A percentile compares a stretch with the other conserved stretches of the same genome.
phyloP scores from a whole-genome alignment of 2,113 vertebrate species.

The Acrocephalus arundinaceus region DNA sequence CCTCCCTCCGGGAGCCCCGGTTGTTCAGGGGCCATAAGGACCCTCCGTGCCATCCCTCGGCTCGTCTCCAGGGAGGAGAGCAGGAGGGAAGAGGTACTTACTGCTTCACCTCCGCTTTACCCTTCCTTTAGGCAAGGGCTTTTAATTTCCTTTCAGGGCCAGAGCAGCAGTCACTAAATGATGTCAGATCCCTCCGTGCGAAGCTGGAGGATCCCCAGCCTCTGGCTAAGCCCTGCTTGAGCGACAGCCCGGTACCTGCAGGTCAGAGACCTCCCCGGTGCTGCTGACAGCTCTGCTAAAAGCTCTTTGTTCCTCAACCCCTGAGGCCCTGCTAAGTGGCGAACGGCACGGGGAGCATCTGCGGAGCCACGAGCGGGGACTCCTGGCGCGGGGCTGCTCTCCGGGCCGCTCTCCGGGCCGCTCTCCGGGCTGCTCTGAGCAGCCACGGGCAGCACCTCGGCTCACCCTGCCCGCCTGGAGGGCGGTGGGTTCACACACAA shows the following conservation, averaged over 20 bases:
- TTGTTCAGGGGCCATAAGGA: neutral
- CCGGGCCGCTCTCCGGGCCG: neutral
- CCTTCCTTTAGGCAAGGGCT: neutral
- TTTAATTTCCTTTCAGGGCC: conserved; percentile 42
- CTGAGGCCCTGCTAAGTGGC: neutral
- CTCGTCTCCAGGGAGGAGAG: neutral
- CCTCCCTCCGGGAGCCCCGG: neutral
- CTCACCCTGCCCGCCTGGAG: neutral
- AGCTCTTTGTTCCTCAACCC: conserved; percentile 45
- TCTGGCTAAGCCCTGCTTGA: conserved; percentile 1
- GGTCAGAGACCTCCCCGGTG: conserved; percentile 33
- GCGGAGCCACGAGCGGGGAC: neutral
- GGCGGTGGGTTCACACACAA: neutral
- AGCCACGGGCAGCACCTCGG: fast-evolving
- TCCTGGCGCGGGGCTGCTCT: neutral
- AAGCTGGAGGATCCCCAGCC: conserved; percentile 7
- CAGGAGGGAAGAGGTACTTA: neutral
- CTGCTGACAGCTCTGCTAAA: conserved; percentile 59
- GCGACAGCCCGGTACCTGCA: conserved; percentile 18
- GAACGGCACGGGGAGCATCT: neutral
- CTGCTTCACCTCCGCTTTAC: conserved; percentile 5
- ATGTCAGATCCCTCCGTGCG: neutral
- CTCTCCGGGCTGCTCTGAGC: neutral
- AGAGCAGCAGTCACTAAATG: neutral
- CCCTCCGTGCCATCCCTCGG: neutral